Evolutionary conservation across 92 coral and sea anemone genomes (phyloP), one percentile per base, ranked within the genome.

Genomic region (Epizoanthus ramosus): DNA sequence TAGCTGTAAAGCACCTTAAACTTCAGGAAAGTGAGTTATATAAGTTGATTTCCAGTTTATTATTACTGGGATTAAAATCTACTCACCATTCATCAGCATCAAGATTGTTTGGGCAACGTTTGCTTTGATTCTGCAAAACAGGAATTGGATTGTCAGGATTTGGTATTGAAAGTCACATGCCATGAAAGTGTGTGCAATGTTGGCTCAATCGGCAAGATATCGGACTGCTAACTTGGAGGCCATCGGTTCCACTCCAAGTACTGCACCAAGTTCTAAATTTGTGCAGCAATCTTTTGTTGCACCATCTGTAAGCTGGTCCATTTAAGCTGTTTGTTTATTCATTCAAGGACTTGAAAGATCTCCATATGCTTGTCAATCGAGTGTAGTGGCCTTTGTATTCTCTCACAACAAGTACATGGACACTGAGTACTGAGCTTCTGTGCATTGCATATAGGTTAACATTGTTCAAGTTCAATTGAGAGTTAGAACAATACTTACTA

Each of bases 401-500:
- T 50, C 16, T 50, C 15, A 50, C 54, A 50, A 13, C 9, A 10
- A 21, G 17, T 64, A 6, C 15, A 24, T 79, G 69, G 16, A 24
- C 35, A 54, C 19, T 1, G 22, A 17, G 9, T 16, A 79, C 21
- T 21, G 43, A 15, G 8, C 22, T 25, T 8, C 35, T 18, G 57
- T 19, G 23, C 15, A 14, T 16, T 56, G 21, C 6, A 37, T 47
- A 9, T 6, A 47, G 57, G 60, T 73, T 16, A 7, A 6, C 19
- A 43, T 8, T 2, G 21, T 37, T 37, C 22, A 43, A 43, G 50
- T 43, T 43, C 45, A 18, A 39, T n/a, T n/a, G 4, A 35, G 56
- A 79, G 22, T 22, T 57, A 69, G 54, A 45, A 19, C 50, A 19
- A 2, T 56, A 22, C 86, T 23, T 88, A 96, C 99, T 92, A 94